Evolutionary conservation across 2,113 vertebrate species (phyloP).

Genomic region (Crotalus tigris): DNA sequence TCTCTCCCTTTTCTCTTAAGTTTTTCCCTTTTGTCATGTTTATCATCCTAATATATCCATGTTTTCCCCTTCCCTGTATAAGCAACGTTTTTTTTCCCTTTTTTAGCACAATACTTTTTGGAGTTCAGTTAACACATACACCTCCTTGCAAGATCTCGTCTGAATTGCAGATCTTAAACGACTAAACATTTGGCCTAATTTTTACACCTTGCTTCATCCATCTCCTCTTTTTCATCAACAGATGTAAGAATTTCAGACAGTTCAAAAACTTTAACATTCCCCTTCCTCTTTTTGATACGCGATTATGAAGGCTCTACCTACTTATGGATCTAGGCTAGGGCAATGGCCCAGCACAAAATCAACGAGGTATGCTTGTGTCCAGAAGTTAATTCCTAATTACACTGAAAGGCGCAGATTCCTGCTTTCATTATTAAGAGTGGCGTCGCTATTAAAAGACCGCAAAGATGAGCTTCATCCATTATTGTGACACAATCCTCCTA

Average conservation of each 20-base stretch:
- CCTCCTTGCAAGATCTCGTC: background rate
- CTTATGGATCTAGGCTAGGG: background rate
- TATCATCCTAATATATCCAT: background rate
- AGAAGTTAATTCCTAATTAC: background rate
- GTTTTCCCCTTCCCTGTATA: background rate
- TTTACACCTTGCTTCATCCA: background rate
- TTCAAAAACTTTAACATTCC: background rate
- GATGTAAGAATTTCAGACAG: background rate
- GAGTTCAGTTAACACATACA: background rate
- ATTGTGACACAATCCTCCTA: background rate
- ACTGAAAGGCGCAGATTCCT: background rate
- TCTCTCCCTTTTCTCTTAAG: background rate
- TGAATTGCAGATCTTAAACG: background rate
- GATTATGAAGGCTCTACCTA: background rate
- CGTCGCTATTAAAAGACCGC: background rate
- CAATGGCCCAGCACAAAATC: background rate
- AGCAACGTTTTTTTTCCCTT: background rate
- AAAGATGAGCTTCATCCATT: background rate
- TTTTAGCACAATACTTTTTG: background rate
- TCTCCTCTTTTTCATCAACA: background rate
- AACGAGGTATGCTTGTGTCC: background rate
- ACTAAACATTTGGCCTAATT: background rate
- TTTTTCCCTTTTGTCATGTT: background rate
- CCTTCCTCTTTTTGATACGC: background rate
- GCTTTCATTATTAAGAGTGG: background rate